A percentile compares a stretch with the other conserved stretches of the same genome.
Conservation (phyloP, 2,113 vertebrate genomes). For the Macquaria ambigua region DNA sequence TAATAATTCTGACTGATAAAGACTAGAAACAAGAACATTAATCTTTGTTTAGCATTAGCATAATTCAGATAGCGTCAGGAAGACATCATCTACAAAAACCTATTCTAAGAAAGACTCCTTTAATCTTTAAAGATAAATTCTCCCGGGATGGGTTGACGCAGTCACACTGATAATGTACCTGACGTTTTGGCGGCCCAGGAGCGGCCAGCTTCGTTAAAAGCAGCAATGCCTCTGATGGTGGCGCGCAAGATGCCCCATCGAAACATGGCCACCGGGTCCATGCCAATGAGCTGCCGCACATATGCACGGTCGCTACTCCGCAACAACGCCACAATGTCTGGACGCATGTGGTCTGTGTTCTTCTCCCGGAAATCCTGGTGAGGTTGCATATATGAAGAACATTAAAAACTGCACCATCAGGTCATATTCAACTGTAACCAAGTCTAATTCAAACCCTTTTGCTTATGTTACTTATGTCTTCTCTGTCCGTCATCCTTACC, state of each 20-base stretch:
- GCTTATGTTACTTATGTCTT: background rate
- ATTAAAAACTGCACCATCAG: background rate
- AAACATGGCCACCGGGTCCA: constrained; percentile 98
- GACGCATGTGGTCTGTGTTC: constrained; percentile 98
- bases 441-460: background rate
- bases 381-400: background rate
- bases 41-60: background rate
- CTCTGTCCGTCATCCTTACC: constrained; percentile 74
- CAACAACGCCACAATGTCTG: constrained; percentile 95
- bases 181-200: constrained; percentile 87
- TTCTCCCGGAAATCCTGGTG: constrained; percentile 97
- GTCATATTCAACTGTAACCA: background rate
- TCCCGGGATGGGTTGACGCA: rapidly evolving
- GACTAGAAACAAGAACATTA: background rate
- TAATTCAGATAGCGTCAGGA: background rate
- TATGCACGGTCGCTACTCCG: constrained; percentile 94
- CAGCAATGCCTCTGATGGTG: constrained; percentile 89
- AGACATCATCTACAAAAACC: background rate
- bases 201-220: constrained; percentile 90
- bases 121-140: background rate
- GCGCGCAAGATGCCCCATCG: constrained; percentile 96
- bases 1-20: background rate
- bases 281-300: constrained; percentile 94
- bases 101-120: too few species aligned
- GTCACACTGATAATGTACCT: constrained; percentile 76